Evolutionary conservation across 2,888 invertebrate species (phyloP).

Genomic region (Cerastis rubricosa): DNA sequence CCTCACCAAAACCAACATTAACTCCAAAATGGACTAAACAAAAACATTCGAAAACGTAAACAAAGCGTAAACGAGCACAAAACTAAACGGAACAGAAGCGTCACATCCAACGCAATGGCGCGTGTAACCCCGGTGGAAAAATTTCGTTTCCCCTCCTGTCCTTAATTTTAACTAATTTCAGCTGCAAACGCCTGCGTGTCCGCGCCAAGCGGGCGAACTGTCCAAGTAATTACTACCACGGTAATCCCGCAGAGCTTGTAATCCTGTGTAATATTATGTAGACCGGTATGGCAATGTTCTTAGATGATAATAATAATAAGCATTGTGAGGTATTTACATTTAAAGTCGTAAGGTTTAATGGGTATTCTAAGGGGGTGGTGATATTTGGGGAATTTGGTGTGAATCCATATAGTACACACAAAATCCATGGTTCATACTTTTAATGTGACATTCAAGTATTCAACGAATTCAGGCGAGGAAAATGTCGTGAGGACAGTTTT

Average conservation of each 20-base stretch:
- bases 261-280: slow-evolving; percentile 63
- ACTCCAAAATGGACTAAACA: slow-evolving; percentile 23
- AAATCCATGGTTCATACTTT: not conserved
- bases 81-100: slow-evolving; percentile 58
- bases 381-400: not conserved
- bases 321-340: slow-evolving; percentile 44
- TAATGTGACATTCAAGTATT: not conserved
- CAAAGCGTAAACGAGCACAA: slow-evolving; percentile 64
- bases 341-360: slow-evolving; percentile 33
- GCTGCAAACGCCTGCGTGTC: slow-evolving; percentile 64
- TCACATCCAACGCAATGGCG: slow-evolving; percentile 54
- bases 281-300: slow-evolving; percentile 59
- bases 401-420: not conserved
- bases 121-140: slow-evolving; percentile 60
- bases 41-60: slow-evolving; percentile 53
- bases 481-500: no score
- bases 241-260: slow-evolving; percentile 70
- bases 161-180: slow-evolving; percentile 75
- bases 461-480: no score
- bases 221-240: slow-evolving; percentile 76
- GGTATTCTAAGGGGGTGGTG: slow-evolving; percentile 1
- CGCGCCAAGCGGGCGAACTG: slow-evolving; percentile 69
- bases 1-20: not conserved
- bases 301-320: slow-evolving; percentile 55
- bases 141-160: slow-evolving; percentile 60